phyloP scores from a whole-genome alignment of 2,797 vertebrate species.

The Siniperca scherzeri region DNA sequence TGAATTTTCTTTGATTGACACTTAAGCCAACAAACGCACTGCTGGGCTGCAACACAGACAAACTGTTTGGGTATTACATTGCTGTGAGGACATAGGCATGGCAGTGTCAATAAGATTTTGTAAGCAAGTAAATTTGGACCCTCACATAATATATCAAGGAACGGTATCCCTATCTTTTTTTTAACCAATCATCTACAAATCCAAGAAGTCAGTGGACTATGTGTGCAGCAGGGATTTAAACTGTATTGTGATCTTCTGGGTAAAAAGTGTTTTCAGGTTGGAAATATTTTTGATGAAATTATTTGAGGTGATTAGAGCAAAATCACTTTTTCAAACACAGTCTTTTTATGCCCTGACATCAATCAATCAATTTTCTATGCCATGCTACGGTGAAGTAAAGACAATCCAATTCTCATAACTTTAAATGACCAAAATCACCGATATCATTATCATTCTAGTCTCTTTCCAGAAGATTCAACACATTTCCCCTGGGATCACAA shows the following conservation, averaged over 20 bases:
- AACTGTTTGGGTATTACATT: conserved; percentile 18
- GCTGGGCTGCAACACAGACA: conserved; percentile 49
- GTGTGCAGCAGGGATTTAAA: conserved; percentile 28
- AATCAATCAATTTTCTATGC: conserved; percentile 80
- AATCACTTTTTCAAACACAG: conserved; percentile 50
- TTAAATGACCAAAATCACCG: conserved; percentile 76
- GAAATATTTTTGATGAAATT: conserved; percentile 40
- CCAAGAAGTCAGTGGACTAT: conserved; percentile 26
- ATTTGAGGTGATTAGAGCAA: conserved; percentile 49
- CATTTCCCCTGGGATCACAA: conserved; percentile 52
- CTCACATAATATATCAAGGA: conserved; percentile 30
- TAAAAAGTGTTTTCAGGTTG: conserved; percentile 51
- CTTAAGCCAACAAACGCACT: conserved; percentile 43
- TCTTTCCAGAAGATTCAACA: conserved; percentile 41
- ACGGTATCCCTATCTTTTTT: conserved; percentile 34
- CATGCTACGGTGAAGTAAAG: conserved; percentile 74
- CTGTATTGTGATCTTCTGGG: conserved; percentile 55
- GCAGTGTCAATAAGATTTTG: conserved; percentile 26
- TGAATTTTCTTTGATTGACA: conserved; percentile 62
- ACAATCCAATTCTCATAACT: conserved; percentile 80
- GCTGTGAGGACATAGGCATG: conserved; percentile 39
- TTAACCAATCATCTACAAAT: conserved; percentile 37
- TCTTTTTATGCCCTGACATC: conserved; percentile 67
- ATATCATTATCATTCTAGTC: conserved; percentile 36
- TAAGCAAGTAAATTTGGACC: conserved; percentile 30